Evolutionary conservation across 2,113 vertebrate species (phyloP).

Genomic region (Ariopsis seemanni): DNA sequence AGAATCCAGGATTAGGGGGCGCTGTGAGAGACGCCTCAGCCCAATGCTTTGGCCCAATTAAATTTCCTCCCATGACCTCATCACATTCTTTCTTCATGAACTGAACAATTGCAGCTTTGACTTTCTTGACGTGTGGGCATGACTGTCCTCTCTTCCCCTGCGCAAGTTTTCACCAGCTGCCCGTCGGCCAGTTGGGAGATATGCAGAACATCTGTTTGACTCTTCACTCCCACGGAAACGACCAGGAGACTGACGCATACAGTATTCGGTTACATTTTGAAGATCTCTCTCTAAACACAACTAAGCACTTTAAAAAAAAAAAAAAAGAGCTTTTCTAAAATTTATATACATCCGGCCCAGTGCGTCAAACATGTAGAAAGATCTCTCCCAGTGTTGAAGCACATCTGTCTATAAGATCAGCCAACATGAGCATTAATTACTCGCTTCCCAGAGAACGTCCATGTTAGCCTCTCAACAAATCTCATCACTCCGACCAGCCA

Average conservation of each 20-base stretch:
- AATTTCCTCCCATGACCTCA: conserved; percentile 83
- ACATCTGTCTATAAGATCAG: neutral
- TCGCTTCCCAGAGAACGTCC: neutral
- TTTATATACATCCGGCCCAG: neutral
- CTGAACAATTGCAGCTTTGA: conserved; percentile 86
- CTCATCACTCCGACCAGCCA: too few species aligned
- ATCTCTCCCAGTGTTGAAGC: neutral
- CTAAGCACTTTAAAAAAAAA: neutral
- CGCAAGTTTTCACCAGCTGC: conserved; percentile 53
- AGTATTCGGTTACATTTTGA: neutral
- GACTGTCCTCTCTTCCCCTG: conserved; percentile 23
- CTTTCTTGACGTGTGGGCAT: conserved; percentile 69
- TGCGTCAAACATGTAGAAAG: neutral
- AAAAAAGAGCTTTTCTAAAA: neutral
- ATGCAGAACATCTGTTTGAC: conserved; percentile 52
- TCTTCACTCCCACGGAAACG: conserved; percentile 44
- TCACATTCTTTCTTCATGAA: conserved; percentile 75
- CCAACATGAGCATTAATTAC: neutral
- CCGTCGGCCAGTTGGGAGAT: conserved; percentile 46
- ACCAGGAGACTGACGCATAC: neutral
- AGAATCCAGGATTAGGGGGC: conserved; percentile 33
- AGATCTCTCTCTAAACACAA: neutral
- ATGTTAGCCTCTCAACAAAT: neutral
- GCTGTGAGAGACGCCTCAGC: conserved; percentile 29
- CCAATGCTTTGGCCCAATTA: conserved; percentile 62